Base-by-base conservation (phyloP, 1,140 invertebrate species). In the Paracyclopina nana region DNA sequence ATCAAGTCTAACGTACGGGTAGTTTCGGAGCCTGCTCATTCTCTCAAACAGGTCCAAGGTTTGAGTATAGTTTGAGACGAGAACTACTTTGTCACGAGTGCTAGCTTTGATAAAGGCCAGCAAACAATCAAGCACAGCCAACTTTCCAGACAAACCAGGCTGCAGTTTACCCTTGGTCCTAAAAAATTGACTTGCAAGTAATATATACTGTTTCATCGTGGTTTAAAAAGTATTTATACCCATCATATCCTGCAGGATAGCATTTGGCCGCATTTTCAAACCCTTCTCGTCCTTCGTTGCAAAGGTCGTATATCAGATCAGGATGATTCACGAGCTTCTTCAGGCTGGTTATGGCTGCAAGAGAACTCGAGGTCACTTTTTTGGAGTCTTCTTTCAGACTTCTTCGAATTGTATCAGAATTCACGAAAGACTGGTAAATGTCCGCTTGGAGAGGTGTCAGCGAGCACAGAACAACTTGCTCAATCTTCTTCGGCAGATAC, bases 261-360 rank as follows among this genome's bases (percentile, higher is more conserved):
- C 56, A 55, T 4, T 42, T 40, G 41, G 56, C 16, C 41, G 30
- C 18, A 22, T 14, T 45, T 40, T 53, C 55, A 54, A 57, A 56
- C 6, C 55, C 55, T n/a, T 54, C 55, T 16, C 25, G 14, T 9
- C 55, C 8, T 45, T 54, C 41, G 18, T 14, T 12, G 28, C 55
- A 56, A n/a, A n/a, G 38, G 6, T 96, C 87, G 64, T 83, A 79
- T 2, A 96, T 77, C 27, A 99, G 69, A 67, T 92, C 84, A 4
- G 94, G 94, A 72, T 98, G 94, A 68, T 94, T 97, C 64, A 92
- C 98, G 0, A 99, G 66, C 64, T 99, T 98, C 63, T 99, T 98
- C 9, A 99, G 68, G 40, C 79, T 78, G 16, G 91, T 97, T 31
- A 99, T 98, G 53, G 86, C 82, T 2, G 88, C 78, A 4, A 98